Conservation (phyloP, 2,888 invertebrate species). For the Belgica antarctica region DNA sequence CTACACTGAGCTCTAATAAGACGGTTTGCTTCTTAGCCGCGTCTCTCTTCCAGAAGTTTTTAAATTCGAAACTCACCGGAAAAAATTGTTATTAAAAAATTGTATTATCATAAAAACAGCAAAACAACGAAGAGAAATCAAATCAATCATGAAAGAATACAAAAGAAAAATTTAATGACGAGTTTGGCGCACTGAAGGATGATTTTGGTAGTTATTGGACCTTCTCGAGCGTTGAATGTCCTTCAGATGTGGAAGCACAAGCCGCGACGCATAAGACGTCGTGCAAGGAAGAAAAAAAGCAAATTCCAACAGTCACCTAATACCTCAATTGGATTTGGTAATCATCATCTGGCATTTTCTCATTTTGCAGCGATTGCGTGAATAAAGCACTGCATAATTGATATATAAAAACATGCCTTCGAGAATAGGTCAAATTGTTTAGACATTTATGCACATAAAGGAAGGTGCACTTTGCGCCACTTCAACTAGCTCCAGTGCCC, state of each 20-base stretch:
- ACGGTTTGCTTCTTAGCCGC: neutral
- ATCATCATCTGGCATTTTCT: neutral
- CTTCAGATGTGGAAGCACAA: neutral
- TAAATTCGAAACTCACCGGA: constrained; percentile 8
- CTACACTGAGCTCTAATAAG: constrained; percentile 7
- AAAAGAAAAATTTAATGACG: constrained; percentile 10
- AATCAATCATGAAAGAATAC: neutral
- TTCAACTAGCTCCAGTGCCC: neutral
- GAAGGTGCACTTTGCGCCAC: neutral
- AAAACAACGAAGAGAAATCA: constrained; percentile 18
- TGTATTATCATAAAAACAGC: neutral
- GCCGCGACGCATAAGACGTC: neutral
- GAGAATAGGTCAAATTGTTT: neutral
- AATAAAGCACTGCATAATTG: constrained; percentile 3
- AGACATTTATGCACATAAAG: neutral
- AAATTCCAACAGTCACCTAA: neutral
- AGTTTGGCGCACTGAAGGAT: neutral
- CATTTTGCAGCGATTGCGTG: neutral
- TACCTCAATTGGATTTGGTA: neutral
- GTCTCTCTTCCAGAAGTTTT: constrained; percentile 1
- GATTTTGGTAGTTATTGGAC: neutral
- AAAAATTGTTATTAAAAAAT: constrained; percentile 10
- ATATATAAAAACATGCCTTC: constrained; percentile 3
- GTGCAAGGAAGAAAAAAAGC: neutral
- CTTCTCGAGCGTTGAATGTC: neutral